These are phyloP conservation scores for Ischnus inquisitorius DNA, from an alignment of 2,888 invertebrate species.

Conservation along the genomic window DNA sequence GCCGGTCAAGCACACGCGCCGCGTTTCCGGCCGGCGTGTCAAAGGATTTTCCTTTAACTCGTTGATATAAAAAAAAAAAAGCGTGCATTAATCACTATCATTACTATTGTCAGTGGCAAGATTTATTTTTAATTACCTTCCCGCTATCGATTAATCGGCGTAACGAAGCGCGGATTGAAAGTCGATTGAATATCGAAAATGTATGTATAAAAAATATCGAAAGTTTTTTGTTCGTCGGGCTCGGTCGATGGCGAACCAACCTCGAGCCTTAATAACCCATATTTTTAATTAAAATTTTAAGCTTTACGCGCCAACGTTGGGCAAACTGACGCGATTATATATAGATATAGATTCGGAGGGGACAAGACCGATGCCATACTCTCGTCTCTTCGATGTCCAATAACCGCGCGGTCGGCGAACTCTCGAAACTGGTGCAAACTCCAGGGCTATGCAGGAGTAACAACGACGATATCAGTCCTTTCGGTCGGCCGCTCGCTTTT, in stretches of 20 bases:
- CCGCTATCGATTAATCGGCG: background rate
- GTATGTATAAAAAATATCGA: background rate
- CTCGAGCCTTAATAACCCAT: slow-evolving; percentile 56
- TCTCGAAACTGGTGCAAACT: slow-evolving; percentile 78
- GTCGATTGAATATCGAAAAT: background rate
- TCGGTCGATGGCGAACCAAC: slow-evolving; percentile 28
- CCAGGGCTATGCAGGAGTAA: slow-evolving; percentile 32
- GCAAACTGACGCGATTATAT: background rate
- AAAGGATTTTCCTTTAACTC: slow-evolving; percentile 7
- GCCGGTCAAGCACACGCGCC: slow-evolving; percentile 32
- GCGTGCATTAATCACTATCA: too few species aligned
- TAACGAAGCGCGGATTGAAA: background rate
- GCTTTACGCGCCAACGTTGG: slow-evolving; percentile 31
- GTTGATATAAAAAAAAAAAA: background rate
- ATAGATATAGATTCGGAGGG: background rate
- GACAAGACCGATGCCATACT: slow-evolving; percentile 33
- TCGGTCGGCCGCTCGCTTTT: slow-evolving; percentile 32
- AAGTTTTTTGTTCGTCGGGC: slow-evolving; percentile 29
- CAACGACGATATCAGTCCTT: slow-evolving; percentile 69
- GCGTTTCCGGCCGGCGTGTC: slow-evolving; percentile 6
- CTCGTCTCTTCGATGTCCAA: slow-evolving; percentile 77
- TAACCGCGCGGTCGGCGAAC: slow-evolving; percentile 75
- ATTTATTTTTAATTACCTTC: background rate
- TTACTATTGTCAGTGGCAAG: background rate
- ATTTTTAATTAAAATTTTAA: slow-evolving; percentile 78